phyloP scores from a whole-genome alignment of 2,888 invertebrate species.

The Lacanobia wlatinum region DNA sequence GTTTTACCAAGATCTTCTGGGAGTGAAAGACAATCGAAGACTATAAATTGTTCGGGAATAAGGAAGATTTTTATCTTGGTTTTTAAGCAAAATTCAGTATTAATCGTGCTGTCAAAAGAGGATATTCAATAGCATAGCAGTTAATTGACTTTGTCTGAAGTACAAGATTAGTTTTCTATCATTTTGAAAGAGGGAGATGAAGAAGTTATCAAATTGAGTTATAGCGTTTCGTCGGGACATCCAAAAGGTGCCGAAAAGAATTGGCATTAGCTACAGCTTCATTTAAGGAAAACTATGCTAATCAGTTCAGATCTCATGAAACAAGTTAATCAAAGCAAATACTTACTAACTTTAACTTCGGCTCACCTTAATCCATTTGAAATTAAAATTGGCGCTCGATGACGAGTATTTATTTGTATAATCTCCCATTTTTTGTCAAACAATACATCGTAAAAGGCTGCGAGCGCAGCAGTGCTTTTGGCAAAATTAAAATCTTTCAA shows the following conservation, averaged over 20 bases:
- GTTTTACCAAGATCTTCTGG: not conserved
- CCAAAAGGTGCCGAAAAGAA: no score
- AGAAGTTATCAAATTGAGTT: no score
- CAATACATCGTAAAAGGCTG: not conserved
- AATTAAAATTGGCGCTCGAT: not conserved
- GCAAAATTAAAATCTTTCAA: not conserved
- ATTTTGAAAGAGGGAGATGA: not conserved
- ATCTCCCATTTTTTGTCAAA: not conserved
- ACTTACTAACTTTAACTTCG: no score
- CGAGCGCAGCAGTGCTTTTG: no score
- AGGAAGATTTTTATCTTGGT: not conserved
- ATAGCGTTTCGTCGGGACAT: not conserved
- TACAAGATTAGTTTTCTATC: no score
- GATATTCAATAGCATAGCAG: no score
- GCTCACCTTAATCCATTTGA: no score
- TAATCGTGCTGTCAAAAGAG: not conserved
- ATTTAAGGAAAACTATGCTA: no score
- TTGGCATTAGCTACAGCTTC: no score
- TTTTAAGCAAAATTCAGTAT: not conserved
- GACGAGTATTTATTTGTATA: not conserved
- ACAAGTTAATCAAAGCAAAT: no score
- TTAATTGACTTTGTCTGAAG: no score
- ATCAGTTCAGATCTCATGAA: no score
- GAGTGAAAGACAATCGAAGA: not conserved
- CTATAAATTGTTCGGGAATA: constrained; percentile 2